Conservation (phyloP, 1,140 invertebrate genomes). For the Aricia agestis region DNA sequence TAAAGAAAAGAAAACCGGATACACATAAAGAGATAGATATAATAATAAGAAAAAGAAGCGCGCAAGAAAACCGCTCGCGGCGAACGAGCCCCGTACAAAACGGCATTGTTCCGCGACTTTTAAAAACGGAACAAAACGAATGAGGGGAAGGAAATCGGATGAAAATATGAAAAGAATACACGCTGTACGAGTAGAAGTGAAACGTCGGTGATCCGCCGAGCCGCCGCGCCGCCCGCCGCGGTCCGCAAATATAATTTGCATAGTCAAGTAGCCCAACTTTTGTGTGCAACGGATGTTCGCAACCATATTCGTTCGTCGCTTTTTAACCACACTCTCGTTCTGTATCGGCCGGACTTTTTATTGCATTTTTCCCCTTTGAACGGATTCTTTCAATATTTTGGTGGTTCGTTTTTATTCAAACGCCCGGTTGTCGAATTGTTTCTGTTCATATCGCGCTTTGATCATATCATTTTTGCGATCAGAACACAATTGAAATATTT, state of each 20-base stretch:
- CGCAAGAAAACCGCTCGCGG: slow-evolving; percentile 71
- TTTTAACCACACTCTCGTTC: slow-evolving; percentile 73
- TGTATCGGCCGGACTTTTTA: slow-evolving; percentile 68
- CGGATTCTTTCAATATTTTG: slow-evolving; percentile 75
- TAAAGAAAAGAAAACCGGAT: slow-evolving; percentile 72
- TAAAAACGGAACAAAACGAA: slow-evolving; percentile 72
- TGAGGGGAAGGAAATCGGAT: slow-evolving; percentile 75
- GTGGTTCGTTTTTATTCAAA: slow-evolving; percentile 71
- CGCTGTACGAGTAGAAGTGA: slow-evolving; percentile 65
- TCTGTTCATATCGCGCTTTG: slow-evolving; percentile 51
- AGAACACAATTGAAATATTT: slow-evolving; percentile 22
- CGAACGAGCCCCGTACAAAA: slow-evolving; percentile 64
- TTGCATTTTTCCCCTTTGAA: slow-evolving; percentile 75
- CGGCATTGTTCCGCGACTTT: slow-evolving; percentile 73
- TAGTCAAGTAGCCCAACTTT: slow-evolving; percentile 73
- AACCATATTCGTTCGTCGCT: slow-evolving; percentile 73
- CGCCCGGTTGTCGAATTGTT: slow-evolving; percentile 67
- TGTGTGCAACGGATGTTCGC: slow-evolving; percentile 72
- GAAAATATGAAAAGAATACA: slow-evolving; percentile 76
- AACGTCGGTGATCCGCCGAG: slow-evolving; percentile 65
- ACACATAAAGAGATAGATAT: slow-evolving; percentile 68
- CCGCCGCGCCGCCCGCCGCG: slow-evolving; percentile 42
- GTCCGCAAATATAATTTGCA: slow-evolving; percentile 76
- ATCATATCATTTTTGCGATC: slow-evolving; percentile 18
- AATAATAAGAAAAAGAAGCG: slow-evolving; percentile 67